Base-by-base conservation (phyloP, 2,113 vertebrate species). In the Hydropotes inermis region DNA sequence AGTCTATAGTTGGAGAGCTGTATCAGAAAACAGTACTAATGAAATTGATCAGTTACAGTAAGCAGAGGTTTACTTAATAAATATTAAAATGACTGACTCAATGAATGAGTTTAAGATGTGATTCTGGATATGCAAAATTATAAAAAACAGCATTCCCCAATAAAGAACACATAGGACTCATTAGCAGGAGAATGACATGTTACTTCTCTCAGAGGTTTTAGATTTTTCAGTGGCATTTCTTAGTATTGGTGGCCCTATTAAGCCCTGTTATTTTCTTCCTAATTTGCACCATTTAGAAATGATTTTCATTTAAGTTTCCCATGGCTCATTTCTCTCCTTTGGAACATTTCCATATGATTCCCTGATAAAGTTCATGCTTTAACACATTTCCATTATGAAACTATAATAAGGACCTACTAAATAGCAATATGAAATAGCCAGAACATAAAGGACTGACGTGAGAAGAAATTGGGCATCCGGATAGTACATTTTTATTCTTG, bases 301-400 rank as follows among this genome's bases (percentile, higher is more conserved):
- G 95, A 91, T 97, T 97, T 98, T 97, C 91, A 97, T 93, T 98
- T 98, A 98, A 97, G 89, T 96, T 98, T 89, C 36, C 70, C 86
- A 97, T 84, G 91, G 91, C 87, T 98, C 94, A 97, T 97, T 97
- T 97, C 91, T 98, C 52, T 93, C 52, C 83, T 91, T 96, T 30
- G 86, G 91, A 95, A 79, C 58, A 96, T 92, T 94, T 97, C 95
- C 86, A 45, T 93, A 92, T 93, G 93, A 97, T 97, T 95, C 70
- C 10, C 82, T 96, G 78, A 89, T 94, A 95, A 96, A 96, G 61
- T 89, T 67, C 52, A 60, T 87, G 83, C n/a, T 45, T 87, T 95
- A 95, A 91, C 82, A 94, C 83, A 96, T 94, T 97, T 91, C 94
- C 89, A 61, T 97, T 97, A 95, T 93, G 84, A 92, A 97, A 86